Base-by-base conservation (phyloP, 2,797 vertebrate genomes). In the Lacerta bilineata region DNA sequence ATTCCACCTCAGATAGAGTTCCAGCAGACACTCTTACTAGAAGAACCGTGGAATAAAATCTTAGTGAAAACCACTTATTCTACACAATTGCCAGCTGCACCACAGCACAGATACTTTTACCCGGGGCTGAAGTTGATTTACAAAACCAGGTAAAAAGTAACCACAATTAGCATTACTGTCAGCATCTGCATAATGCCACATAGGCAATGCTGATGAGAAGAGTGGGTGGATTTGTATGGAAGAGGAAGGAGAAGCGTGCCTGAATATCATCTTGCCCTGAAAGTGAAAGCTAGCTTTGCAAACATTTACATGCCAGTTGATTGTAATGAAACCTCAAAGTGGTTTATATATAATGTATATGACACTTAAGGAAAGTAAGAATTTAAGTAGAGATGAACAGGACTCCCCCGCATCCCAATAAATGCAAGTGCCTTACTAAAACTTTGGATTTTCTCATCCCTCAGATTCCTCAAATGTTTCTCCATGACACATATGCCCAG, bases 21-120 rank as follows among this genome's bases (percentile, higher is more conserved):
- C 10, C 86, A 77, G 25, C 9, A 33, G 5, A 5, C 1, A 1
- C 66, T 89, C 29, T 83, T 88, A 33, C 81, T 61, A 90, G 29
- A 17, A 46, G 55, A 69, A 75, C 59, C 91, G 83, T 88, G 77
- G 93, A 94, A 83, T 27, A 29, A 71, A 91, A 93, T 88, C 66
- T 13, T 3, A 89, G 94, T 68, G 74, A 91, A 93, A 94, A 33
- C 8, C 91, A 91, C 25, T 36, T 17, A 83, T 90, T 27, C 0
- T 50, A 2, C 20, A 50, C 80, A 72, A 89, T 9, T 88, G 68
- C 81, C 10, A 90, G 5, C 4, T 0, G 50, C 59, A 33, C 10
- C 4, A 61, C 59, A 61, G 59, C 78, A 4, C 1, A 69, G 80
- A 72, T 4, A 2, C 83, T 88, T 90, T 82, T 85, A 61, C 17